phyloP scores from a whole-genome alignment of 2,113 vertebrate species.

The Lagopus muta region DNA sequence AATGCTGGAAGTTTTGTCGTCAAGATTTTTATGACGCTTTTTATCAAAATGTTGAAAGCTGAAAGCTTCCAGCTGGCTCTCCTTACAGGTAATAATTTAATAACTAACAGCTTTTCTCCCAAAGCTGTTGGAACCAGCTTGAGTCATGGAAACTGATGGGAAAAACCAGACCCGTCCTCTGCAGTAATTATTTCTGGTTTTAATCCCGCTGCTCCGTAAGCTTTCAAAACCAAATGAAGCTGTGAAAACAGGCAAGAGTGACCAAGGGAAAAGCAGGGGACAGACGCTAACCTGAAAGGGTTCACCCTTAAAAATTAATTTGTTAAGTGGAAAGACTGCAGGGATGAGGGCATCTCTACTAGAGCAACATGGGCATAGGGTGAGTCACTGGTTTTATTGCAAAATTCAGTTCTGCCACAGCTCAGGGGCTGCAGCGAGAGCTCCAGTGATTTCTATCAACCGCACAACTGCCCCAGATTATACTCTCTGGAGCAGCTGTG shows the following conservation, averaged over 20 bases:
- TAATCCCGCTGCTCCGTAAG: neutral
- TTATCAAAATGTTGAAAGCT: slow-evolving; percentile 68
- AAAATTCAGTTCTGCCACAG: neutral
- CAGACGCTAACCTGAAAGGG: neutral
- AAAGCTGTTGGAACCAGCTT: slow-evolving; percentile 47
- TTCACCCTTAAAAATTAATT: neutral
- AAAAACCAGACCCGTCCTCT: slow-evolving; percentile 34
- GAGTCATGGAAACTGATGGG: slow-evolving; percentile 39
- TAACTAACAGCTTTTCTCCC: slow-evolving; percentile 62
- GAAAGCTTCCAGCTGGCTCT: slow-evolving; percentile 64
- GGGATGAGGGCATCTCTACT: neutral
- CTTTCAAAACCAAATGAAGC: neutral
- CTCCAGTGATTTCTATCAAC: neutral
- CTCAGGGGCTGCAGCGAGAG: neutral
- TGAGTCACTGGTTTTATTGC: neutral
- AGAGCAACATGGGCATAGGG: neutral
- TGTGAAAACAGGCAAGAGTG: slow-evolving; percentile 9
- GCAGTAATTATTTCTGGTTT: slow-evolving; percentile 23
- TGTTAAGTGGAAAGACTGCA: neutral
- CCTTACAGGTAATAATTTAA: slow-evolving; percentile 67
- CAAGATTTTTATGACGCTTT: slow-evolving; percentile 63
- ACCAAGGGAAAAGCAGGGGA: neutral
- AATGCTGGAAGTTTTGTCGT: slow-evolving; percentile 36
- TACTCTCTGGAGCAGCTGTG: neutral
- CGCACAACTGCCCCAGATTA: neutral